Evolutionary conservation across 2,797 vertebrate genomes (phyloP), one percentile per base, ranked within the genome.

Genomic region (Lacerta viridis): DNA sequence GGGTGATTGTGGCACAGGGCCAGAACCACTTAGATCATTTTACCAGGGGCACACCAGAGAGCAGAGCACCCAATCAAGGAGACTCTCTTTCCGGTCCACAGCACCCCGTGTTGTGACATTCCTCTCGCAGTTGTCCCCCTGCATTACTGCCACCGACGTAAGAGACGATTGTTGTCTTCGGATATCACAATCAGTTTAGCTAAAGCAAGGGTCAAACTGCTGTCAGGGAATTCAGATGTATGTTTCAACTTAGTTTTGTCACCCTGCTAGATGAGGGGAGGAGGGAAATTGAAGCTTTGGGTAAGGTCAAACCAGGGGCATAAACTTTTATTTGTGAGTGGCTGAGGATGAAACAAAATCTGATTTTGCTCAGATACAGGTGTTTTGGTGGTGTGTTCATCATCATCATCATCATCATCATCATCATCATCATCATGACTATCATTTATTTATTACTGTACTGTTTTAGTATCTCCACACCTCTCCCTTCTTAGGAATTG

Each of bases 21-120:
- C 97, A 97, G 97, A 97, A 97, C 96, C 97, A 97, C 98, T 98
- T 98, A 98, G 97, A 98, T 98, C 97, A 96, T 98, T 98, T 98
- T 97, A 97, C 97, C 97, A 96, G 96, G 96, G 97, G 95, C 95
- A 95, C 94, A 93, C 2, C 90, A 96, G 95, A 91, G 94, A 97
- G 95, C 95, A 97, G 95, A 96, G 93, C 96, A 96, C 96, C 96
- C 85, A 85, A 95, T 94, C 94, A 93, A 96, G 94, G 94, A 94
- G 90, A 94, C 88, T 90, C 94, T 96, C 96, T 97, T 97, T 98
- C 96, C 96, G 97, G 96, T 95, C 97, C 94, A 84, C 95, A 96
- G 96, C 95, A 97, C 97, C 97, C 96, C 95, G 93, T 91, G 88
- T 96, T 97, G 95, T 98, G 97, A 97, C 96, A 96, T 97, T 96